Conservation (phyloP, 2,797 vertebrate species). For the Alectoris magna region DNA sequence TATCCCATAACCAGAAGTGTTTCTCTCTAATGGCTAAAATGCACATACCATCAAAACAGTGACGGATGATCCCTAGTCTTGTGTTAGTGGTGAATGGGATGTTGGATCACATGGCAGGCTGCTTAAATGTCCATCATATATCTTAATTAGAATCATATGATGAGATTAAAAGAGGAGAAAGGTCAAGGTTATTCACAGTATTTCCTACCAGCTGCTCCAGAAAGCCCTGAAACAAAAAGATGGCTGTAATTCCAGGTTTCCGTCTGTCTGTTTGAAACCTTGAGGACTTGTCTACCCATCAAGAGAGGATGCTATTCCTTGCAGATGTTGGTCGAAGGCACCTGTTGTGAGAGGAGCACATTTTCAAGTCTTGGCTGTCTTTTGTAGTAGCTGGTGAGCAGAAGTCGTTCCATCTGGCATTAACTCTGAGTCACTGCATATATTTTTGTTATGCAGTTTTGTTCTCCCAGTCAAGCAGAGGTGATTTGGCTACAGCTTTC, state of each 20-base stretch:
- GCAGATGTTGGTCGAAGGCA: not conserved
- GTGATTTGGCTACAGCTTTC: not conserved
- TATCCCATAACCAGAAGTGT: not conserved
- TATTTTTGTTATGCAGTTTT: not conserved
- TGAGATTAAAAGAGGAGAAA: not conserved
- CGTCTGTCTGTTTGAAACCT: not conserved
- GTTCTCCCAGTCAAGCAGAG: not conserved
- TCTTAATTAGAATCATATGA: not conserved
- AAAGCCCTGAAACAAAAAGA: not conserved
- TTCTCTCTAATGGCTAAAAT: not conserved
- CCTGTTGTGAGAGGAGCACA: rapidly evolving
- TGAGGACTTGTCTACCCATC: not conserved
- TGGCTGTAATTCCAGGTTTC: not conserved
- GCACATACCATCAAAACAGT: not conserved
- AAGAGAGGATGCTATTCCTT: not conserved
- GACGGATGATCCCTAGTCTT: not conserved
- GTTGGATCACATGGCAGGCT: not conserved
- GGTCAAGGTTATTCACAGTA: not conserved
- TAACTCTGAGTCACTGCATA: not conserved
- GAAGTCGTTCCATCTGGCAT: not conserved
- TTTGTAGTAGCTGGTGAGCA: not conserved
- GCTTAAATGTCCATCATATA: not conserved
- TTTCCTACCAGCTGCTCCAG: not conserved
- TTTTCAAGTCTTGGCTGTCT: not conserved
- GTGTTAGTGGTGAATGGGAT: not conserved